Evolutionary conservation across 2,113 vertebrate species (phyloP).

Genomic region (Alligator sinensis): DNA sequence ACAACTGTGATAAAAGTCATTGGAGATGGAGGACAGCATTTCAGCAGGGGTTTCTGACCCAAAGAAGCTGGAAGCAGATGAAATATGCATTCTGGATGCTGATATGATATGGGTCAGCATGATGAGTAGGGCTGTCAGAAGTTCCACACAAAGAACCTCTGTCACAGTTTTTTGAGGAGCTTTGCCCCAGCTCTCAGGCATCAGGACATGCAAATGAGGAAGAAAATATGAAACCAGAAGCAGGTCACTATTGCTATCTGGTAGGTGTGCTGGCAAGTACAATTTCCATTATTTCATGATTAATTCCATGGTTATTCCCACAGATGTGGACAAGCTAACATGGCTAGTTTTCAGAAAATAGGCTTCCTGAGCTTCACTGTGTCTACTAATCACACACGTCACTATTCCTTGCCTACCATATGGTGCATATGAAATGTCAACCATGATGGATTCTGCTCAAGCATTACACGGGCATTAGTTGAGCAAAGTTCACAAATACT

Average conservation of each 20-base stretch:
- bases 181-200: too few species aligned
- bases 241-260: too few species aligned
- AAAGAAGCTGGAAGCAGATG: background rate
- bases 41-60: background rate
- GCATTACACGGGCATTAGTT: rapidly evolving
- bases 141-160: too few species aligned
- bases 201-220: too few species aligned
- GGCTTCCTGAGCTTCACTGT: background rate
- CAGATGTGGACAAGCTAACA: background rate
- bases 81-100: background rate
- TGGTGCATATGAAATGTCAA: background rate
- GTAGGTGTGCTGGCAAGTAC: too few species aligned
- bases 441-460: background rate
- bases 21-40: background rate
- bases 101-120: background rate
- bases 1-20: background rate
- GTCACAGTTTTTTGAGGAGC: too few species aligned
- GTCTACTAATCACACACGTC: background rate
- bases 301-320: background rate
- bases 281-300: background rate
- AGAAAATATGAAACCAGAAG: too few species aligned
- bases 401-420: background rate
- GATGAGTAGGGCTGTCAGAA: too few species aligned
- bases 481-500: rapidly evolving
- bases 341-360: background rate